phyloP scores from a whole-genome alignment of 2,113 vertebrate species.

The Solenodon paradoxus region DNA sequence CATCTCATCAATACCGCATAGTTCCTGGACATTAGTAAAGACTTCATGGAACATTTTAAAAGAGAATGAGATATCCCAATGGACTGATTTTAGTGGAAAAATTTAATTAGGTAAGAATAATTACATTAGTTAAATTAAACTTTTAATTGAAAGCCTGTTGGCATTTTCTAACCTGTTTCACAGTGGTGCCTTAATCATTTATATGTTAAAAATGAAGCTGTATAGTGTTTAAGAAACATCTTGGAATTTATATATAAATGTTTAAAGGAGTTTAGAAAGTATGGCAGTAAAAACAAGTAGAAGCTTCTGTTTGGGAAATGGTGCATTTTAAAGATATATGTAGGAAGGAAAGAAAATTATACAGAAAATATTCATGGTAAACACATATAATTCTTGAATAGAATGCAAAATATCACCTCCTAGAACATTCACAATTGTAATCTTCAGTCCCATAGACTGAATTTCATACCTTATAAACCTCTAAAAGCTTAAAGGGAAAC shows the following conservation, averaged over 20 bases:
- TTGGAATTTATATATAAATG: slow-evolving; percentile 19
- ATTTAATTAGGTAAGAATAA: slow-evolving; percentile 75
- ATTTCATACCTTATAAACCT: neutral
- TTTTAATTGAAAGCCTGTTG: slow-evolving; percentile 76
- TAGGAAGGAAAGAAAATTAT: slow-evolving; percentile 36
- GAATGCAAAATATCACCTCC: neutral
- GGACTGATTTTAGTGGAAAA: slow-evolving; percentile 62
- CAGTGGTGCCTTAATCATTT: slow-evolving; percentile 56
- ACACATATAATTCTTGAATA: slow-evolving; percentile 29
- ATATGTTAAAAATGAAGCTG: slow-evolving; percentile 33
- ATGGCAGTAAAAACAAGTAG: slow-evolving; percentile 31
- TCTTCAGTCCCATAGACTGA: neutral
- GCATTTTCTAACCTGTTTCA: slow-evolving; percentile 54
- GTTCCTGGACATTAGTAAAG: slow-evolving; percentile 21
- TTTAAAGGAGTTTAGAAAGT: slow-evolving; percentile 49
- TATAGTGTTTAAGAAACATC: slow-evolving; percentile 16
- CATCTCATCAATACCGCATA: slow-evolving; percentile 30
- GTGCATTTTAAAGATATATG: neutral
- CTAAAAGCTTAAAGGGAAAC: slow-evolving; percentile 13
- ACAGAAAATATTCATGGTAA: slow-evolving; percentile 1
- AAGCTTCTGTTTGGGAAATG: slow-evolving; percentile 2
- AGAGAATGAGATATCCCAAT: slow-evolving; percentile 53
- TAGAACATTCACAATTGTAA: neutral
- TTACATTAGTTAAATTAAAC: slow-evolving; percentile 72
- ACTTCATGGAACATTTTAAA: slow-evolving; percentile 60